Base-by-base conservation (phyloP, 64 coral and sea anemone genomes). In the Pocillopora verrucosa region DNA sequence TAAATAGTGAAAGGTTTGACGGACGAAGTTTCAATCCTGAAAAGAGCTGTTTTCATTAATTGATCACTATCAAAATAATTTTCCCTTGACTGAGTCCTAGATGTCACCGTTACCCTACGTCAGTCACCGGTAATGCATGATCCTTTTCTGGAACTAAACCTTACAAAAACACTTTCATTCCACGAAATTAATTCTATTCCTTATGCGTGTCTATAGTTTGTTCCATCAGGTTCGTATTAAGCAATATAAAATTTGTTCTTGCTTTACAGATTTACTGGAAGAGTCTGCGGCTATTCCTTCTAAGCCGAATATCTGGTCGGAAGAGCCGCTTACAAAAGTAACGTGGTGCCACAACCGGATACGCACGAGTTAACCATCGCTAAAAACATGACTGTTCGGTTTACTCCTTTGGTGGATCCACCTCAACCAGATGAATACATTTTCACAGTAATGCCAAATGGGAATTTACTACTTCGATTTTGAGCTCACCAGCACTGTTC, bases 401-500 rank as follows among this genome's bases (percentile, higher is more conserved):
- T 83, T 26, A 82, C 34, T 20, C 62, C 79, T 14, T 30, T 65
- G 9, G 79, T 60, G 5, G 24, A 80, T 62, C 76, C 62, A n/a
- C 64, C 83, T 41, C 80, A 1, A 35, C 59, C 65, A 0, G 36
- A 75, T 16, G 61, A 35, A 0, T 92, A 92, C 26, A 61, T 56
- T 77, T 92, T 92, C 77, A 57, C 56, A 5, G 86, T 92, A 13
- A 82, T 17, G 4, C 67, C 77, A 62, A 35, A 88, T 14, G 41
- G 56, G 35, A 70, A 74, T 9, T 88, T 92, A 77, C 70, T 0
- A 38, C 86, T 26, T n/a, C 75, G 58, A 77, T 92, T 10, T 79
- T 92, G 19, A 82, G 77, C 58, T 57, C 58, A 2, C 91, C 91
- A 19, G 88, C 78, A 16, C 65, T 92, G 51, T 75, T 92, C 34